Percentiles rank a stretch among this genome's conserved stretches.
These are phyloP conservation scores for Neelides folsomi DNA, from an alignment of 2,888 invertebrate genomes.

Conservation along the genomic window DNA sequence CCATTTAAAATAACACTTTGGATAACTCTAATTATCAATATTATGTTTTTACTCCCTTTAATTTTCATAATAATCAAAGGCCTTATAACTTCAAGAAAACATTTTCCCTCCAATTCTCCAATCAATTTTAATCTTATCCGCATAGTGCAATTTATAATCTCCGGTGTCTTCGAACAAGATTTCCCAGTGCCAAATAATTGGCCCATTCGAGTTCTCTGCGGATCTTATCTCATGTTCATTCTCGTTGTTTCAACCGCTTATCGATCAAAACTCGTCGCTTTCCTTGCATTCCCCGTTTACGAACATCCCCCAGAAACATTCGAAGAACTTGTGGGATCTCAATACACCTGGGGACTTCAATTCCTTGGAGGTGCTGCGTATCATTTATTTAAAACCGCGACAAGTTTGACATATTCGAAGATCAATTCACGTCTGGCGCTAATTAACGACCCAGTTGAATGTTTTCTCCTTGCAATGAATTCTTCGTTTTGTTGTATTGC, in stretches of 20 bases:
- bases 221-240: background rate
- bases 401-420: conserved; percentile 14
- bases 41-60: too few species aligned
- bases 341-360: conserved; percentile 14
- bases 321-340: conserved; percentile 14
- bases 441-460: background rate
- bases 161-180: too few species aligned
- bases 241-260: conserved; percentile 16
- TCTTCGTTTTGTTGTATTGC: too few species aligned
- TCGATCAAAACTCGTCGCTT: conserved; percentile 18
- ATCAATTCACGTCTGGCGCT: conserved; percentile 2
- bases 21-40: too few species aligned
- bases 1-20: too few species aligned
- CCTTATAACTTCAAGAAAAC: too few species aligned
- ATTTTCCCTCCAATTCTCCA: too few species aligned
- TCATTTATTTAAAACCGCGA: conserved; percentile 12
- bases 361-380: conserved; percentile 22
- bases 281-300: conserved; percentile 16
- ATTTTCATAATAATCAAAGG: too few species aligned
- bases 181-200: too few species aligned
- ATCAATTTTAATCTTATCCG: too few species aligned
- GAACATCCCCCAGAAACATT: conserved; percentile 18
- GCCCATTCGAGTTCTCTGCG: too few species aligned
- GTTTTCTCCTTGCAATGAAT: background rate
- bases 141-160: too few species aligned